Evolutionary conservation across 1,140 invertebrate species (phyloP), one percentile per base, ranked within the genome.

Genomic region (Drosophila seguyi): DNA sequence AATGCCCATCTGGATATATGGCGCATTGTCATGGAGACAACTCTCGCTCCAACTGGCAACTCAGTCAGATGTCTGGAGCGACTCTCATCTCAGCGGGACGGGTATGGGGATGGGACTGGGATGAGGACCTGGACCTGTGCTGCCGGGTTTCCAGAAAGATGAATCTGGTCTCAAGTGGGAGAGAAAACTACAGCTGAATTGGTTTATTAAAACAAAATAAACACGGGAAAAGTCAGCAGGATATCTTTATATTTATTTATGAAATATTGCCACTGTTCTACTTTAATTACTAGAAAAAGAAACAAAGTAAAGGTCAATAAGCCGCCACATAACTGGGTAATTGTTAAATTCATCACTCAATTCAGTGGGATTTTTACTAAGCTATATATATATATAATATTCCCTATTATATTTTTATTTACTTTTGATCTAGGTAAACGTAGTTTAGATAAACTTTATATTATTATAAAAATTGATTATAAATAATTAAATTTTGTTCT

Each of bases 11-110:
- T 57, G 41, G 52, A 29, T 59, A 25, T 57, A 20, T 57, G 31
- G 53, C 36, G 41, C 39, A 75, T 55, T 60, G 73, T 52, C 73
- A 67, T 67, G 62, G 73, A 58, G 74, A 77, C 74, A 77, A 53
- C 61, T 68, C 55, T 53, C 73, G 69, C 67, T 73, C 69, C 67
- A 42, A 59, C 67, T 72, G 36, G 67, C 69, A 72, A 73, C 69
- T 72, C 69, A 72, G 67, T 71, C 74, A 76, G 58, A 75, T 58
- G 60, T 76, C 55, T 76, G 74, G 25, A 45, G 45, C 60, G 55
- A 16, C 57, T 45, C 58, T 74, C 31, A 38, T 56, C 50, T 39
- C 29, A 14, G 50, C 13, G 18, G 52, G 52, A 55, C 0, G 8
- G 4, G 8, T 20, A 6, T 0, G 18, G 18, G 18, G 50, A 31